Percentiles rank a stretch among this genome's conserved stretches.
Conservation (phyloP, 2,113 vertebrate species). For the Zootoca vivipara region DNA sequence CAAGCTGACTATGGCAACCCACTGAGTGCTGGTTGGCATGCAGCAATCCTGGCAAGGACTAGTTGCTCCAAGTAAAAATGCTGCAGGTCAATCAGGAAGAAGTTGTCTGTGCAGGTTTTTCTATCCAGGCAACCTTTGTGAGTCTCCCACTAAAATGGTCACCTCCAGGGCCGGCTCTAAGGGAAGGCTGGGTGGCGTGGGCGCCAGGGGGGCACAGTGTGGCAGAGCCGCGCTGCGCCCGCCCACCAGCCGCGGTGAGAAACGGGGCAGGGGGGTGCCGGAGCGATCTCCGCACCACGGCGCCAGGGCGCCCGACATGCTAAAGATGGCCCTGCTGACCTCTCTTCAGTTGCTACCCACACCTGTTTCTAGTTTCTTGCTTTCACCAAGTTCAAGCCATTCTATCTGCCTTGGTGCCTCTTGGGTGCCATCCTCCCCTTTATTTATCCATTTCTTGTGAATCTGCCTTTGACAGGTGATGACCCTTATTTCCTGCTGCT, state of each 20-base stretch:
- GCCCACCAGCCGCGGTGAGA: too few relatives aligned
- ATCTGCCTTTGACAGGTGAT: not conserved
- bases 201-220: too few relatives aligned
- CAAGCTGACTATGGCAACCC: not conserved
- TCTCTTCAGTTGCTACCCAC: not conserved
- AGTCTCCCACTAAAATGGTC: not conserved
- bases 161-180: too few relatives aligned
- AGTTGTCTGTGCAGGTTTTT: not conserved
- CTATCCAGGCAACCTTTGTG: not conserved
- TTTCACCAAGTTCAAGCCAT: not conserved
- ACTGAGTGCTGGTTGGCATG: not conserved
- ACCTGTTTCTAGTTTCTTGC: not conserved
- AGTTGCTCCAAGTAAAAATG: not conserved
- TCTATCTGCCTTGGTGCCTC: not conserved
- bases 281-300: too few relatives aligned
- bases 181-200: too few relatives aligned
- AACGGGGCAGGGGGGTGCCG: too few relatives aligned
- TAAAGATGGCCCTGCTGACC: too few relatives aligned
- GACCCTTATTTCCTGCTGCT: not conserved
- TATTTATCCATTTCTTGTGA: not conserved
- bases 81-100: not conserved
- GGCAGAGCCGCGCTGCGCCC: too few relatives aligned
- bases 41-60: not conserved
- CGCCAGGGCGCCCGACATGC: too few relatives aligned
- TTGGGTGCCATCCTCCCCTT: not conserved